phyloP scores from a whole-genome alignment of 2,888 invertebrate genomes.

The Phorcus lineatus region DNA sequence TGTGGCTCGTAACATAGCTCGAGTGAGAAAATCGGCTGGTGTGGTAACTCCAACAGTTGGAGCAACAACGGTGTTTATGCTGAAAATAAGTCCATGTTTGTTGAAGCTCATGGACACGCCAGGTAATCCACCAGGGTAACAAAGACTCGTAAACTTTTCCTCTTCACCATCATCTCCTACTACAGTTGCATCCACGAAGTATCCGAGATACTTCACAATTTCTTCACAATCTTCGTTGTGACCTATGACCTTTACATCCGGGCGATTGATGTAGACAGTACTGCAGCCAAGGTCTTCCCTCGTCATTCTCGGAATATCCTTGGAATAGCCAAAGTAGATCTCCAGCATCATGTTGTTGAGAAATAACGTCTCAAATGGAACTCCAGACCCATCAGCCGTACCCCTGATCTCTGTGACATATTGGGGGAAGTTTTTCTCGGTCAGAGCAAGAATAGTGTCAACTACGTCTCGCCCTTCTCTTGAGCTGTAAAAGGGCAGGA shows the following conservation, averaged over 20 bases:
- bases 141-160: conserved; percentile 21
- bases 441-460: conserved; percentile 10
- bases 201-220: conserved; percentile 1
- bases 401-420: conserved; percentile 30
- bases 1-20: conserved; percentile 18
- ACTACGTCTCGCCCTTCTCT: conserved; percentile 25
- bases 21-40: not conserved
- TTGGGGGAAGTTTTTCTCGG: conserved; percentile 25
- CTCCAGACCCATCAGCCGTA: conserved; percentile 24
- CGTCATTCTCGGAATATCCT: not conserved
- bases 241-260: conserved; percentile 27
- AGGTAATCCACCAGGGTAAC: conserved; percentile 23
- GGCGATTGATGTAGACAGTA: conserved; percentile 26
- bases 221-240: conserved; percentile 33
- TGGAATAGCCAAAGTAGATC: not conserved
- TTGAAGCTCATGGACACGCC: conserved; percentile 1
- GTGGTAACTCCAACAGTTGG: not conserved
- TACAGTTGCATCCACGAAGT: conserved; percentile 16
- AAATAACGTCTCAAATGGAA: conserved; percentile 32
- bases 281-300: conserved; percentile 26
- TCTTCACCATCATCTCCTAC: conserved; percentile 9
- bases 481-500: conserved; percentile 30
- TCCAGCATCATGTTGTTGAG: conserved; percentile 23
- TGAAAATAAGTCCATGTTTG: not conserved
- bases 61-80: not conserved